Evolutionary conservation across 2,113 vertebrate genomes (phyloP).

Genomic region (Heteronetta atricapilla): DNA sequence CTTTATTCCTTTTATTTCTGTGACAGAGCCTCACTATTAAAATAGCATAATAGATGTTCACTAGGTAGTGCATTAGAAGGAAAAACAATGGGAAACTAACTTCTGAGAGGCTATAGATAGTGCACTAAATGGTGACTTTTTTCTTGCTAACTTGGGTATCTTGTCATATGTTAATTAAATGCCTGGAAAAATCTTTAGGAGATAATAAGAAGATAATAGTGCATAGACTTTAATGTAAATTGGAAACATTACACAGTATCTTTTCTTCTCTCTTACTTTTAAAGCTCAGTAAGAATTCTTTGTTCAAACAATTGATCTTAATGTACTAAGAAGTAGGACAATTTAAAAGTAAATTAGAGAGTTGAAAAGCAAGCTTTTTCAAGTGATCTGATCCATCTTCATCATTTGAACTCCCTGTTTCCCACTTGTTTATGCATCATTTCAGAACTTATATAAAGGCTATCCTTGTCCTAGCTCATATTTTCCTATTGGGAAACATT

Average conservation of each 20-base stretch:
- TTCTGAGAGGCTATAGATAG: conserved; percentile 61
- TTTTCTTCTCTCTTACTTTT: conserved; percentile 39
- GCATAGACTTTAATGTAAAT: conserved; percentile 58
- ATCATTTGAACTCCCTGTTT: not conserved
- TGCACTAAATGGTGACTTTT: conserved; percentile 46
- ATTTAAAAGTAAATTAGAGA: conserved; percentile 49
- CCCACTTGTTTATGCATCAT: not conserved
- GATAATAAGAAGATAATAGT: conserved; percentile 64
- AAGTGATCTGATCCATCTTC: not conserved
- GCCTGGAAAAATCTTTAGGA: conserved; percentile 64
- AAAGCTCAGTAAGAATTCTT: conserved; percentile 36
- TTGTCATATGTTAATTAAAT: conserved; percentile 72
- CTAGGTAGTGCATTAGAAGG: conserved; percentile 34
- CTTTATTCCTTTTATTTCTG: conserved; percentile 45
- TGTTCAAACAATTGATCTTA: conserved; percentile 37
- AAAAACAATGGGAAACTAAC: conserved; percentile 54
- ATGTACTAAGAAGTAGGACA: conserved; percentile 44
- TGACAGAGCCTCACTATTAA: conserved; percentile 43
- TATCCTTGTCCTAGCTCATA: not conserved
- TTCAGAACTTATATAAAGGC: not conserved
- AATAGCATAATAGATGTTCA: conserved; percentile 46
- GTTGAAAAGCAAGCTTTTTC: conserved; percentile 14
- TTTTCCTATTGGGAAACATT: not conserved
- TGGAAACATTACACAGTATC: conserved; percentile 17
- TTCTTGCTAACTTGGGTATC: conserved; percentile 26